Evolutionary conservation across 1,140 invertebrate species (phyloP).

Genomic region (Ylistrum balloti): DNA sequence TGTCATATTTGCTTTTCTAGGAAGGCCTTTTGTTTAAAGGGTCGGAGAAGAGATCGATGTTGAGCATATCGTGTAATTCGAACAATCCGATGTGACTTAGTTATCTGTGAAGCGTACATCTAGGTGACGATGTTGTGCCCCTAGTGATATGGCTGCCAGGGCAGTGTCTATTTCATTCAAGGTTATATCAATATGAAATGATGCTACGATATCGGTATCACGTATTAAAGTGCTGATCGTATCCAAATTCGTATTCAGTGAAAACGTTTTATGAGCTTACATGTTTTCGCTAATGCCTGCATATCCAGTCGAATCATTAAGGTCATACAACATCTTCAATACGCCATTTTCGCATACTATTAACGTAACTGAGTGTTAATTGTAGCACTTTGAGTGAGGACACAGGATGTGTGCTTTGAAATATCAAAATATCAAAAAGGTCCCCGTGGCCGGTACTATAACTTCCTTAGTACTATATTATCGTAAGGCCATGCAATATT

Average conservation of each 20-base stretch:
- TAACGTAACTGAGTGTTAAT: no score
- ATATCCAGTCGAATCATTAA: neutral
- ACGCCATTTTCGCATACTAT: no score
- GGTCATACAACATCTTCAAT: no score
- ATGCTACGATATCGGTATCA: neutral
- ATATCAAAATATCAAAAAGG: no score
- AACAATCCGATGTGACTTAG: neutral
- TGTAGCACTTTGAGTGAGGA: no score
- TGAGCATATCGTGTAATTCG: neutral
- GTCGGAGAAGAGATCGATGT: neutral
- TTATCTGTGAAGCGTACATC: neutral
- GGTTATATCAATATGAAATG: constrained; percentile 3
- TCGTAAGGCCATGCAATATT: no score
- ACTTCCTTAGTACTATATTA: no score
- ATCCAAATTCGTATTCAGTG: neutral
- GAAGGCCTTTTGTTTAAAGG: neutral
- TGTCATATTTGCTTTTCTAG: no score
- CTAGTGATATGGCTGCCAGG: neutral
- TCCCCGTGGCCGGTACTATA: no score
- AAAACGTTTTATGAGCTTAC: neutral
- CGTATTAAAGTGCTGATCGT: neutral
- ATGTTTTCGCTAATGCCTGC: neutral
- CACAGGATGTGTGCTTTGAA: no score
- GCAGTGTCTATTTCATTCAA: neutral
- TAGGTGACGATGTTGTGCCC: neutral